Conservation (phyloP, 2,113 vertebrate species). For the Antennarius striatus region DNA sequence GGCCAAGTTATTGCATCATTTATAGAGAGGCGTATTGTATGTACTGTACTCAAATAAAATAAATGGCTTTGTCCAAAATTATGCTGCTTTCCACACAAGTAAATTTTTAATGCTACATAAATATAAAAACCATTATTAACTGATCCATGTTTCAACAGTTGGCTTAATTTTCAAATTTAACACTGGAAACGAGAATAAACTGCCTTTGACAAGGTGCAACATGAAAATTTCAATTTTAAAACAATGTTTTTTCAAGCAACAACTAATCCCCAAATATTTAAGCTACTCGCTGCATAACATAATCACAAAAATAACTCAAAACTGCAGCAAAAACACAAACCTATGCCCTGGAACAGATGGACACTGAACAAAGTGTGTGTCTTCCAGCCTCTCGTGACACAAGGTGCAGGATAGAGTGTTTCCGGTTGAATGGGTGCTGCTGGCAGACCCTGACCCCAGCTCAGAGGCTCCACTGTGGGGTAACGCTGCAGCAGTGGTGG, state of each 20-base stretch:
- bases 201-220: too few species aligned
- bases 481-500: constrained; percentile 65
- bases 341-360: constrained; percentile 86
- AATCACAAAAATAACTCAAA: background rate
- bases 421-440: constrained; percentile 64
- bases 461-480: constrained; percentile 75
- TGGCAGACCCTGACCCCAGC: constrained; percentile 65
- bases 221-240: background rate
- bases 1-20: background rate
- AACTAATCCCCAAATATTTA: background rate
- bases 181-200: too few species aligned
- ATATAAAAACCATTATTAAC: background rate
- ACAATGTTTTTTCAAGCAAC: background rate
- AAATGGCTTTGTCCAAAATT: too few species aligned
- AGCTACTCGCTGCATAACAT: background rate
- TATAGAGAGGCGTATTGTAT: too few species aligned
- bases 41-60: too few species aligned
- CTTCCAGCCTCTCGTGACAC: constrained; percentile 87
- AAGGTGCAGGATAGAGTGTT: constrained; percentile 87
- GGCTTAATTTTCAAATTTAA: too few species aligned
- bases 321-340: constrained; percentile 40
- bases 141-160: too few species aligned
- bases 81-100: too few species aligned
- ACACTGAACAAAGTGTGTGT: constrained; percentile 89
- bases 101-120: too few species aligned